phyloP scores from a whole-genome alignment of 2,797 vertebrate species.

The Tolypeutes matacus region DNA sequence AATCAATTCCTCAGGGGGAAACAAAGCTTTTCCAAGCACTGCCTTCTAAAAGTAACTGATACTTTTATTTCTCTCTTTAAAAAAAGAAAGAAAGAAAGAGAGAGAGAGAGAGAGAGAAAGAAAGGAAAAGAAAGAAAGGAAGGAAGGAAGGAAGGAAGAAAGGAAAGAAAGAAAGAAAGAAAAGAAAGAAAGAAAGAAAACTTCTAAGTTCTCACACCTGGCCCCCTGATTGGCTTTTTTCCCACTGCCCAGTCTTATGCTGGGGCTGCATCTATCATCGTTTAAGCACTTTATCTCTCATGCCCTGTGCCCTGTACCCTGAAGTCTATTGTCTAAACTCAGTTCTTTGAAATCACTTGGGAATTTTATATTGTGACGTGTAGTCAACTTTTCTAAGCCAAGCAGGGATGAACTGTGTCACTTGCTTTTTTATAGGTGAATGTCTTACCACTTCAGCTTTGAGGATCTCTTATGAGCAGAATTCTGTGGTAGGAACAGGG shows the following conservation, averaged over 20 bases:
- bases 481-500: background rate
- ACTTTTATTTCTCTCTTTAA: background rate
- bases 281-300: background rate
- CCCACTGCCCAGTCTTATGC: background rate
- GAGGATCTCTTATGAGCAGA: background rate
- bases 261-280: background rate
- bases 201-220: background rate
- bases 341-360: background rate
- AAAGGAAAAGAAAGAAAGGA: too few species aligned
- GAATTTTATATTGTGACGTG: background rate
- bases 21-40: background rate
- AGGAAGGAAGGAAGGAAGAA: too few species aligned
- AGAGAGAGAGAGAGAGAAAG: too few species aligned
- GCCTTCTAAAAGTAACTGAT: background rate
- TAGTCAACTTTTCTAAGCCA: background rate
- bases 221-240: background rate
- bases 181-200: background rate
- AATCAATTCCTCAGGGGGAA: background rate
- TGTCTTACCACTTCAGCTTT: background rate
- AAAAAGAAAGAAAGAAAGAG: too few species aligned
- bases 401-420: background rate
- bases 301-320: background rate
- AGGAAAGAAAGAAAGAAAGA: background rate
- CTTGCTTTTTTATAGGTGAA: background rate
- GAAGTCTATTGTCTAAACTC: background rate